Evolutionary conservation across 2,888 invertebrate species (phyloP).

Genomic region (Rapana venosa): DNA sequence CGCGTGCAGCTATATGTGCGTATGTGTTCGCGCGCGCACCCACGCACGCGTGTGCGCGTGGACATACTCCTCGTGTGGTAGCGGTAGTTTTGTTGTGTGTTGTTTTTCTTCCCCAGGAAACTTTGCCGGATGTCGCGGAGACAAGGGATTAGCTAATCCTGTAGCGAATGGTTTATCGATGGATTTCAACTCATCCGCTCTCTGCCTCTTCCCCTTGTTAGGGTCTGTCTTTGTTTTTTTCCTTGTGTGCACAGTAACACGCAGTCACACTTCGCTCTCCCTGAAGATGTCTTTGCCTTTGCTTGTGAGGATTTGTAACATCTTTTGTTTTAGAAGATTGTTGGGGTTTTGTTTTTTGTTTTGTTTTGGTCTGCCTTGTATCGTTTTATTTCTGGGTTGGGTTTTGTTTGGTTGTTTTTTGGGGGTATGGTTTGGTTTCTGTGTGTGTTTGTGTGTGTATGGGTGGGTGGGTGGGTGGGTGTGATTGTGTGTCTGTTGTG

Average conservation of each 20-base stretch:
- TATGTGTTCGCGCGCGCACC: too few relatives aligned
- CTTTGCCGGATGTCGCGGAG: not conserved
- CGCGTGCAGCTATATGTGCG: too few relatives aligned
- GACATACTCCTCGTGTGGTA: not conserved
- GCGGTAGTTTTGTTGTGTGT: not conserved
- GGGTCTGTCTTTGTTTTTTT: not conserved
- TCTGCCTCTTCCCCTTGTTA: not conserved
- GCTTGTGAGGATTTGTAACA: not conserved
- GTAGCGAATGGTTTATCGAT: not conserved
- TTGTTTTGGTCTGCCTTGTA: too few relatives aligned
- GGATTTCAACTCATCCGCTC: not conserved
- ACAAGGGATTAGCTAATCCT: not conserved
- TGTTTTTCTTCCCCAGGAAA: not conserved
- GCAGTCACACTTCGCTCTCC: not conserved
- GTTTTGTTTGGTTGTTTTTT: too few relatives aligned
- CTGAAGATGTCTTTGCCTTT: not conserved
- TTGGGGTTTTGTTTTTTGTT: too few relatives aligned
- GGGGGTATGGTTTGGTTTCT: too few relatives aligned
- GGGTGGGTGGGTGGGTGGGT: too few relatives aligned
- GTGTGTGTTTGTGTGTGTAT: too few relatives aligned
- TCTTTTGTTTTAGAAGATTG: not conserved
- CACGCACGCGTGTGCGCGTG: too few relatives aligned
- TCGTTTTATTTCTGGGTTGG: not conserved
- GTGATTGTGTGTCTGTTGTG: too few relatives aligned
- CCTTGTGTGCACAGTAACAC: too few relatives aligned